Percentiles rank a stretch among this genome's conserved stretches.
These are phyloP conservation scores for Euleptes europaea DNA, from an alignment of 2,113 vertebrate species.

Conservation along the genomic window DNA sequence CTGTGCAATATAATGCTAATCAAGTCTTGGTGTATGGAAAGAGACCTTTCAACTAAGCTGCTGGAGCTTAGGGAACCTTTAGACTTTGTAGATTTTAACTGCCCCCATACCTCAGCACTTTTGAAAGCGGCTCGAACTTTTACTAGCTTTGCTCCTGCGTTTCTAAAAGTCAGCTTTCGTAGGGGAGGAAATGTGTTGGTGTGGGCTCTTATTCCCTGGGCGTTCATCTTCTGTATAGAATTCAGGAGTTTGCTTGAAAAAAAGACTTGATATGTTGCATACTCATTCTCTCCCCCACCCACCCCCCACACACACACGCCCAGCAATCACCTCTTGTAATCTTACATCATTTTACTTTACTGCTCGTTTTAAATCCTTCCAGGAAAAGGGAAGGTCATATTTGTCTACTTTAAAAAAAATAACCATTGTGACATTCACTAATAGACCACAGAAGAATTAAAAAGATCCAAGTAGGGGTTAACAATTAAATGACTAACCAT, in stretches of 20 bases:
- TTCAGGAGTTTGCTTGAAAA: not conserved
- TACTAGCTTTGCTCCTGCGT: constrained; percentile 46
- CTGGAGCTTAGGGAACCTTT: constrained; percentile 76
- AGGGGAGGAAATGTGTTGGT: not conserved
- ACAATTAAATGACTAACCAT: constrained; percentile 47
- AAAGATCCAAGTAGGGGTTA: constrained; percentile 31
- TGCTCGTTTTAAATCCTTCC: not conserved
- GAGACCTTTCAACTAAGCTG: constrained; percentile 77
- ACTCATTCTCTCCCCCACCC: not conserved
- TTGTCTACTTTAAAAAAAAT: not conserved
- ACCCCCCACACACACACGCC: not conserved
- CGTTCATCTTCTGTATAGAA: not conserved
- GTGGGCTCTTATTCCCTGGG: constrained; percentile 26
- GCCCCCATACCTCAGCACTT: constrained; percentile 58
- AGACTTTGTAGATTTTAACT: constrained; percentile 72
- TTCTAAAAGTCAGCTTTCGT: constrained; percentile 51
- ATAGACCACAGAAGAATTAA: not conserved
- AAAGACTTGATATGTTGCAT: not conserved
- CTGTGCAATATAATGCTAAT: constrained; percentile 83
- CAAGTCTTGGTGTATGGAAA: constrained; percentile 76
- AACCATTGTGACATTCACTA: not conserved
- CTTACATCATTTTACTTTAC: not conserved
- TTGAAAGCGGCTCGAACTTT: constrained; percentile 62
- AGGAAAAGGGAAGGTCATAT: not conserved
- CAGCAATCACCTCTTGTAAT: not conserved